Evolutionary conservation across 2,113 vertebrate genomes (phyloP), one percentile per base, ranked within the genome.

Genomic region (Embiotoca jacksoni): DNA sequence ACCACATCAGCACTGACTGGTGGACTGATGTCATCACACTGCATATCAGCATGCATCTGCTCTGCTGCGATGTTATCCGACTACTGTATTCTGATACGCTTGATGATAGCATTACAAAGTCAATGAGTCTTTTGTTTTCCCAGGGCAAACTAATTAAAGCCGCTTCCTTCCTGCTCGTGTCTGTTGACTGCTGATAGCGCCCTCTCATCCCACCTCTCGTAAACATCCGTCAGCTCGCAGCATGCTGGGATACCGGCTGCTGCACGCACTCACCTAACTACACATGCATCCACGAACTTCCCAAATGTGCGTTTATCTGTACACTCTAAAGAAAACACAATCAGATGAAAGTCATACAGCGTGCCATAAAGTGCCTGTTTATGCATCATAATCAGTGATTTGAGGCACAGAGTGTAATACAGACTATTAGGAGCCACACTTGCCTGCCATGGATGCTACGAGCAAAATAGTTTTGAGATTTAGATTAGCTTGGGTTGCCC

Each of bases 71-170:
- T 78, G 54, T 85, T 83, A 87, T 85, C 71, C 70, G 5, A 2
- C 65, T 33, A 13, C 83, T 72, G 84, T 68, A 50, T 50, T 87
- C 80, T 47, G 85, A 91, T 82, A 86, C 41, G 16, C 50, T 36
- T 60, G 80, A 66, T 58, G 84, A 86, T 86, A 74, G 70, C 78
- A 57, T 87, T 80, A 65, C 80, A 84, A 87, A 84, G 78, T 82
- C 86, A 80, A 80, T n/a, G 47, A 68, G 61, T 47, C 73, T 84
- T 88, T 92, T 90, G 87, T 92, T 91, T 89, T 87, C 75, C 75
- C 72, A 37, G 79, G 61, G 70, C 77, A 75, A 80, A 75, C 86
- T 86, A 84, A 91, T 93, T 80, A 85, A 57, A 3, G 36, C 60
- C 0, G 36, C 78, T 93, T 92, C 92, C 92, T 93, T 89, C 86